Percentiles rank a stretch among this genome's conserved stretches.
Conservation (phyloP, 2,797 vertebrate species). For the Rhabdomys pumilio region DNA sequence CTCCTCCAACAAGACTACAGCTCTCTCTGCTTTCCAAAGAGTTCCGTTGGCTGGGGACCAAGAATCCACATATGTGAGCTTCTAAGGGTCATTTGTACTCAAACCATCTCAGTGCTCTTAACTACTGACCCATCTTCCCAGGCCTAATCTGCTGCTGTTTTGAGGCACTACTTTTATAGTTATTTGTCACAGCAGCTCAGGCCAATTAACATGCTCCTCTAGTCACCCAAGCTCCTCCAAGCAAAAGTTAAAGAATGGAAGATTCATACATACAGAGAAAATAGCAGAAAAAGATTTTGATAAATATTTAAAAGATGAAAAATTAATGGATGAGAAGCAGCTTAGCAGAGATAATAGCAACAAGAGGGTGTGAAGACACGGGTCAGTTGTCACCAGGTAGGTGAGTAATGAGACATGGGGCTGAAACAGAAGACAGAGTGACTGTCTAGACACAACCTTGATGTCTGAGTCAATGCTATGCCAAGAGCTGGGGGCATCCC, state of each 20-base stretch:
- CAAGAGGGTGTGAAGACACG: not conserved
- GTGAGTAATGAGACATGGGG: not conserved
- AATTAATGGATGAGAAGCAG: not conserved
- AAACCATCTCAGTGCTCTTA: not conserved
- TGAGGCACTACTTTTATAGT: not conserved
- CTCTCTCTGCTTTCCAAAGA: not conserved
- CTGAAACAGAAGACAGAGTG: not conserved
- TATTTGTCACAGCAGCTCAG: not conserved
- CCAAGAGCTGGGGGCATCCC: not conserved
- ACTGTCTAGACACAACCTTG: not conserved
- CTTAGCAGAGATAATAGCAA: not conserved
- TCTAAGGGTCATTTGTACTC: not conserved
- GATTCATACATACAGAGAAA: constrained; percentile 1
- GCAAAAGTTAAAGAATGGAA: not conserved
- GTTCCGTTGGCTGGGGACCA: not conserved
- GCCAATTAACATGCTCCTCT: not conserved
- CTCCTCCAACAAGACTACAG: not conserved
- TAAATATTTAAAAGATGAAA: not conserved
- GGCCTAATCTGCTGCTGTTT: constrained; percentile 15
- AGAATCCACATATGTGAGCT: not conserved
- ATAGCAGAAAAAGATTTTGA: not conserved
- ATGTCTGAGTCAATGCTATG: not conserved
- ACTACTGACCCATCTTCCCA: not conserved
- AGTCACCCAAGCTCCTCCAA: not conserved
- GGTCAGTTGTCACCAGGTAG: not conserved